Evolutionary conservation across 2,113 vertebrate genomes (phyloP).

Genomic region (Reinhardtius hippoglossoides): DNA sequence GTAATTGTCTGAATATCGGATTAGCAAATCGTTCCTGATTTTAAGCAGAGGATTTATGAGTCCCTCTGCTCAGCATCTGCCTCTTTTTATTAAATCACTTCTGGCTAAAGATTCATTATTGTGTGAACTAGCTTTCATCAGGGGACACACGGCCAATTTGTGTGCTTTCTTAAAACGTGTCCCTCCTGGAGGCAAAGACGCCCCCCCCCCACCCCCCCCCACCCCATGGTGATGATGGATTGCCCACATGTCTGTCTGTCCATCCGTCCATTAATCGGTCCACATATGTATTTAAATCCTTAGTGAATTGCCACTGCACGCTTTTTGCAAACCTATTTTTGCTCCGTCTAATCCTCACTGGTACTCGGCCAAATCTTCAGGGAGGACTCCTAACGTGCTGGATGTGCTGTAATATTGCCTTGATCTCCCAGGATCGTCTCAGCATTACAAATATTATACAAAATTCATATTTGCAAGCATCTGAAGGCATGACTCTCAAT

Average conservation of each 20-base stretch:
- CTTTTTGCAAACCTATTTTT: constrained; percentile 25
- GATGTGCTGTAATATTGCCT: constrained; percentile 53
- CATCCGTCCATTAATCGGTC: constrained; percentile 4
- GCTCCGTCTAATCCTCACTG: constrained; percentile 26
- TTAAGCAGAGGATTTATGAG: constrained; percentile 14
- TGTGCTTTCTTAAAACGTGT: neutral
- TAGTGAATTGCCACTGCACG: constrained; percentile 4
- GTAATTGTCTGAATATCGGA: constrained; percentile 35
- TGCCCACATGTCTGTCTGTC: neutral
- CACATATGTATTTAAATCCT: constrained; percentile 15
- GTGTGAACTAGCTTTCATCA: constrained; percentile 6
- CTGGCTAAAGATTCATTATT: neutral
- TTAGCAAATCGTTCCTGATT: constrained; percentile 20
- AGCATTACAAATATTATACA: constrained; percentile 47
- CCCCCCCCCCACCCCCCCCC: neutral
- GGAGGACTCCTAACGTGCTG: constrained; percentile 58
- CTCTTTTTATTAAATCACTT: constrained; percentile 16
- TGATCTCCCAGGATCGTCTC: constrained; percentile 41
- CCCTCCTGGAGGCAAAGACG: neutral
- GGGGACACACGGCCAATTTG: constrained; percentile 15
- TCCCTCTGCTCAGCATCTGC: neutral
- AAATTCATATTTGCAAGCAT: constrained; percentile 54
- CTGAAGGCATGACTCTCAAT: constrained; percentile 58
- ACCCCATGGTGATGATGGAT: neutral
- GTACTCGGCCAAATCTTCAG: constrained; percentile 40